Conservation (phyloP, 2,113 vertebrate genomes). For the Balaenoptera acutorostrata region DNA sequence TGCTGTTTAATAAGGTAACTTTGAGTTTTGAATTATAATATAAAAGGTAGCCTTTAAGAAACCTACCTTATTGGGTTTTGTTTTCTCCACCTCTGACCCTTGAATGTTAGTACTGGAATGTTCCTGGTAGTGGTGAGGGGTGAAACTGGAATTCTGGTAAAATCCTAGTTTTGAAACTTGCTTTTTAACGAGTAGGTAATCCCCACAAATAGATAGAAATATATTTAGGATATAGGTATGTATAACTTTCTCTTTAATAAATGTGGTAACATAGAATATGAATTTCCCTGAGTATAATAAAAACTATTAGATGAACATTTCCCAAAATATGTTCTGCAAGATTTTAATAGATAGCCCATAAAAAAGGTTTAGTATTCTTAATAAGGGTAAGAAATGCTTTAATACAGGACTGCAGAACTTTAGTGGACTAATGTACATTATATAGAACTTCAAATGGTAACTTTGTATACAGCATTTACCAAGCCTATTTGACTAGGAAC, state of each 20-base stretch:
- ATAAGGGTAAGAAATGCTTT: not conserved
- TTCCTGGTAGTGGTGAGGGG: not conserved
- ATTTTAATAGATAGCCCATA: not conserved
- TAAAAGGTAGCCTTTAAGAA: not conserved
- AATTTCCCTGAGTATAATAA: not conserved
- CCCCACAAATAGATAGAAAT: not conserved
- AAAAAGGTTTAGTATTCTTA: not conserved
- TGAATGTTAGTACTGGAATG: slow-evolving; percentile 28
- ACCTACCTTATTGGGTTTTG: not conserved
- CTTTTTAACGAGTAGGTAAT: not conserved
- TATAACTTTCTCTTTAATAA: not conserved
- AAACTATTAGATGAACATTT: not conserved
- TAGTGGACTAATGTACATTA: not conserved
- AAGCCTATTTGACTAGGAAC: not conserved
- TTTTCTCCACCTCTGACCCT: not conserved
- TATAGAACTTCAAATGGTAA: not conserved
- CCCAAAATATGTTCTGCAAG: not conserved
- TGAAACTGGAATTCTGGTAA: not conserved
- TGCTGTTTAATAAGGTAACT: not conserved
- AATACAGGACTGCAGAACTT: not conserved
- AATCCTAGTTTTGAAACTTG: slow-evolving; percentile 16
- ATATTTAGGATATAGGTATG: not conserved
- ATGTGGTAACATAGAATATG: not conserved
- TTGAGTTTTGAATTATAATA: not conserved
- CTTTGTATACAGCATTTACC: not conserved